phyloP scores from a whole-genome alignment of 1,140 invertebrate species.

The Dendrolimus kikuchii region DNA sequence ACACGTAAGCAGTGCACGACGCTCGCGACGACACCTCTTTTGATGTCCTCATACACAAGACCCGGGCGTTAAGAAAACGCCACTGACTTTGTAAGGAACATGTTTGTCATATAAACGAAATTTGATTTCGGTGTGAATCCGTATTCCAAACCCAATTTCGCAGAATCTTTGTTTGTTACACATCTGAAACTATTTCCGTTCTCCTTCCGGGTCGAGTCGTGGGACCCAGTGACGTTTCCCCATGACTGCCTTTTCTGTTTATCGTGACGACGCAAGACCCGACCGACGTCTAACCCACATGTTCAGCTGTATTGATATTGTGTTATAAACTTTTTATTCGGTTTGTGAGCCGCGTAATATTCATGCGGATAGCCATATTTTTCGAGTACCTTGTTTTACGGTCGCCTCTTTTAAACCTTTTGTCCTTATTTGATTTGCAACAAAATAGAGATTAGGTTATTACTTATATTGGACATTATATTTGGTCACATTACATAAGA shows the following conservation, averaged over 20 bases:
- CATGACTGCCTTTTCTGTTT: conserved; percentile 5
- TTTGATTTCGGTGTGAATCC: conserved; percentile 39
- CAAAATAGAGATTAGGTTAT: no score
- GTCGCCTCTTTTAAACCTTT: no score
- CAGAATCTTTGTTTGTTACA: conserved; percentile 28
- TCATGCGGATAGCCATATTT: no score
- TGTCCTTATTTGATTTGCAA: no score
- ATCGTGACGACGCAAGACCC: not conserved
- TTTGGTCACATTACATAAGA: no score
- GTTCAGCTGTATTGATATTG: no score
- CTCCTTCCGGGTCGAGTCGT: conserved; percentile 10
- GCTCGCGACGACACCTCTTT: conserved; percentile 41
- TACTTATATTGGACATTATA: no score
- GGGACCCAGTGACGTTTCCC: not conserved
- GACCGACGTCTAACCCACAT: not conserved
- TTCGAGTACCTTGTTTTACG: no score
- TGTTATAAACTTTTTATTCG: no score
- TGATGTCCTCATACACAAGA: conserved; percentile 41
- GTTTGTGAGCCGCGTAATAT: no score
- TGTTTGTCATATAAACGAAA: conserved; percentile 52
- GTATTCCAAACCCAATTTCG: conserved; percentile 22
- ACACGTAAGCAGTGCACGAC: conserved; percentile 48
- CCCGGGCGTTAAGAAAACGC: conserved; percentile 47
- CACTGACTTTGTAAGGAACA: conserved; percentile 31
- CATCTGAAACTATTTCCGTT: conserved; percentile 24